phyloP scores from a whole-genome alignment of 2,888 invertebrate genomes.

The Lasiommata megera region DNA sequence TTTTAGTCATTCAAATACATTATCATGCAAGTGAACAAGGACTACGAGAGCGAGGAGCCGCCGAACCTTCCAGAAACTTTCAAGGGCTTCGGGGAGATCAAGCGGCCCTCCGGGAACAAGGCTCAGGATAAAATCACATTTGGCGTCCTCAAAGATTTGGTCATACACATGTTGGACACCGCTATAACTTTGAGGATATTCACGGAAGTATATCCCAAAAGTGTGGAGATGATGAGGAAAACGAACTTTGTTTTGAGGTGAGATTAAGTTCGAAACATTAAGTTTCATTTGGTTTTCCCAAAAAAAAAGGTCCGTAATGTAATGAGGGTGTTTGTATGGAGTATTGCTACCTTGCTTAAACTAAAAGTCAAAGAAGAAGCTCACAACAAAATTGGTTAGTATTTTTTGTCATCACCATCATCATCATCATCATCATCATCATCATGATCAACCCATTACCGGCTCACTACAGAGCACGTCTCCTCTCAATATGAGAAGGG shows the following conservation, averaged over 20 bases:
- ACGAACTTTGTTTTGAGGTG: slow-evolving; percentile 82
- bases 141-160: slow-evolving; percentile 82
- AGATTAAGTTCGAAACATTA: too few species aligned
- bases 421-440: too few species aligned
- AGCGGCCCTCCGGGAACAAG: slow-evolving; percentile 50
- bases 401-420: too few species aligned
- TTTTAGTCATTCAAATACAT: slow-evolving; percentile 74
- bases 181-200: slow-evolving; percentile 85
- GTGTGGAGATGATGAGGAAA: slow-evolving; percentile 75
- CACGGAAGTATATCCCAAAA: slow-evolving; percentile 84
- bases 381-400: too few species aligned
- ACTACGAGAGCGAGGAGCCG: slow-evolving; percentile 64
- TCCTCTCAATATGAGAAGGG: too few species aligned
- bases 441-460: too few species aligned
- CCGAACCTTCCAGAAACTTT: slow-evolving; percentile 74
- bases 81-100: slow-evolving; percentile 68
- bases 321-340: too few species aligned
- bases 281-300: too few species aligned
- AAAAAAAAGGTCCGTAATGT: too few species aligned
- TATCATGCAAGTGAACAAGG: slow-evolving; percentile 75
- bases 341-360: too few species aligned
- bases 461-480: too few species aligned
- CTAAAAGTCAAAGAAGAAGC: too few species aligned
- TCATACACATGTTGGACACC: slow-evolving; percentile 86
- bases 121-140: slow-evolving; percentile 60